Evolutionary conservation across 1,140 invertebrate species (phyloP), one percentile per base, ranked within the genome.

Genomic region (Penaeus chinensis): DNA sequence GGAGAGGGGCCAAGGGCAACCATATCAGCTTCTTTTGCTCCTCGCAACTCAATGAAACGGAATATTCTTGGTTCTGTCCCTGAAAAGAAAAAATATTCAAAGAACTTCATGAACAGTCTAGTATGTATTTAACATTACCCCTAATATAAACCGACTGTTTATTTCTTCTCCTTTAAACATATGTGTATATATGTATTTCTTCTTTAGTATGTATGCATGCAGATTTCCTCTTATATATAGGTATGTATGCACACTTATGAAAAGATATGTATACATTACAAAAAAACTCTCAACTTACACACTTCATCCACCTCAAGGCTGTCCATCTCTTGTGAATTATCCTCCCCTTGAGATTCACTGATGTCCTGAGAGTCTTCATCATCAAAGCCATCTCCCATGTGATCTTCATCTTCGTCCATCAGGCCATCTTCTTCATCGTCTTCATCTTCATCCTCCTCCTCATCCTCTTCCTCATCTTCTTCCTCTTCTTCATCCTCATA

Each of bases 21-120:
- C n/a, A 89, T 86, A 27, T 89, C 89, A 1, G 74, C 37, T 62
- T 84, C 84, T 69, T 89, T 89, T 7, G 74, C 76, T 20, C 89
- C 89, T 77, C 89, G 79, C 20, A 87, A 54, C 42, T 86, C 80
- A 79, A 89, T 89, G 27, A 89, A 86, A 16, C 81, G 79, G 20
- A 89, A 27, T 47, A 69, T 89, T 27, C 81, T 89, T 27, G 77
- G 81, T 65, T 86, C 84, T 66, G 89, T 86, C 89, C 89, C 83
- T 85, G 63, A 20, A 47, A 80, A n/a, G 8, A 47, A 20, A 71
- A 71, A 61, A 22, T 63, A 22, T 54, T 24, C 47, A 5, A 62
- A 5, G 42, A 18, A 80, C 47, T 47, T 80, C 19, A 54, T 60
- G 7, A 24, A 27, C 77, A 42, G 24, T 42, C 47, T n/a, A 47